phyloP scores from a whole-genome alignment of 2,888 invertebrate species.

The Andrena bucephala region DNA sequence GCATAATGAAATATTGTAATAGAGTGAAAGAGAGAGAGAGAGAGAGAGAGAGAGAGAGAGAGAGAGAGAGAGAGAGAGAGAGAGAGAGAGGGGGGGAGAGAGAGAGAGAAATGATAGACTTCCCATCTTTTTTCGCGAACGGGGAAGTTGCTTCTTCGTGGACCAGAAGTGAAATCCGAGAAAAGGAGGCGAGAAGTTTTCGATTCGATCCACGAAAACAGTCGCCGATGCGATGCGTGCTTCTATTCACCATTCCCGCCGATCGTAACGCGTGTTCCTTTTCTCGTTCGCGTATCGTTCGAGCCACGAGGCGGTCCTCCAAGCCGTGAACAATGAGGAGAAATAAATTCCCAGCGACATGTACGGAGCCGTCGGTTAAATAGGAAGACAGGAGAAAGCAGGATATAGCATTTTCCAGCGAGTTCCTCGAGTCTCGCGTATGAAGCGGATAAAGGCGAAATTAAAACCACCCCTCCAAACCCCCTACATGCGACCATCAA shows the following conservation, averaged over 20 bases:
- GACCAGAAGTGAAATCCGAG: constrained; percentile 54
- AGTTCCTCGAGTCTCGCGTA: constrained; percentile 19
- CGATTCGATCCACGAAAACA: constrained; percentile 39
- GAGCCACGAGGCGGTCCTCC: constrained; percentile 28
- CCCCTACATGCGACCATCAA: background rate
- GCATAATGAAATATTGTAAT: constrained; percentile 38
- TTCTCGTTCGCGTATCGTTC: constrained; percentile 50
- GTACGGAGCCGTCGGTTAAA: background rate
- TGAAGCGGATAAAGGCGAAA: constrained; percentile 10
- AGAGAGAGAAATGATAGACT: constrained; percentile 41
- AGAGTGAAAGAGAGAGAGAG: constrained; percentile 27
- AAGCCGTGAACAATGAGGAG: constrained; percentile 15
- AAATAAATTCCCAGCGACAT: constrained; percentile 1
- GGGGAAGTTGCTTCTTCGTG: constrained; percentile 46
- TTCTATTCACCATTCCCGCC: background rate
- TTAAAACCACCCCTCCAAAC: background rate
- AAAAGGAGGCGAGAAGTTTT: constrained; percentile 47
- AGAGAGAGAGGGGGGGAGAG: constrained; percentile 34
- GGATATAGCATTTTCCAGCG: constrained; percentile 9
- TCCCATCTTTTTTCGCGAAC: constrained; percentile 24
- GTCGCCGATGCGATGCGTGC: background rate
- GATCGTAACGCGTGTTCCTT: constrained; percentile 34
- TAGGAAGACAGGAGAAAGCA: background rate
- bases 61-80: constrained; percentile 32
- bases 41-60: constrained; percentile 32